phyloP scores from a whole-genome alignment of 2,113 vertebrate species.

The Zosterops pallidus region DNA sequence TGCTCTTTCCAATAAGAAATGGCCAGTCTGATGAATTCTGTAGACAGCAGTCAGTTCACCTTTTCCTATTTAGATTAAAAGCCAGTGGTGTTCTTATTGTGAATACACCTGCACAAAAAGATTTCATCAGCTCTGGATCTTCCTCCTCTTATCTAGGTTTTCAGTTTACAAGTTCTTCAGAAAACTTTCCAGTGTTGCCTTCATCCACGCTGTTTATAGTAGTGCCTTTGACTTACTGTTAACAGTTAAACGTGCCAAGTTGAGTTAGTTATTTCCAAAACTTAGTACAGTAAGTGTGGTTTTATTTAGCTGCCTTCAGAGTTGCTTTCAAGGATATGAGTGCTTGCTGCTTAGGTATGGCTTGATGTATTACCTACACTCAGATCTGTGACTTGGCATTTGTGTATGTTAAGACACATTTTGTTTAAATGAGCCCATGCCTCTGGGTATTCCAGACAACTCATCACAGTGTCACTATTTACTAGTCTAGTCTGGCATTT shows the following conservation, averaged over 20 bases:
- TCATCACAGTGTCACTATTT: neutral
- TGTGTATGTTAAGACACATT: neutral
- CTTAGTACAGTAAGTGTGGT: neutral
- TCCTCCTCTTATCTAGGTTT: neutral
- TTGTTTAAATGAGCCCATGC: neutral
- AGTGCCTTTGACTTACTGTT: neutral
- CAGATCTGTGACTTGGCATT: neutral
- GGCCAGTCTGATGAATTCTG: neutral
- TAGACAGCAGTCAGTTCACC: neutral
- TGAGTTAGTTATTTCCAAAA: neutral
- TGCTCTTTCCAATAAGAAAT: neutral
- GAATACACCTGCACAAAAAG: neutral
- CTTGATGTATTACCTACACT: neutral
- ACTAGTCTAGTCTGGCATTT: neutral
- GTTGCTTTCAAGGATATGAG: neutral
- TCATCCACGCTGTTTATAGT: neutral
- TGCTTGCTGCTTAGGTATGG: neutral
- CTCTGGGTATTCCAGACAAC: neutral
- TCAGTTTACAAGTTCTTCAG: neutral
- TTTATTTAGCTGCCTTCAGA: neutral
- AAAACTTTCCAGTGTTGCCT: neutral
- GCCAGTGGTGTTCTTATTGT: neutral
- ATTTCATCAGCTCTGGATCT: neutral
- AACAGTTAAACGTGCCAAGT: neutral
- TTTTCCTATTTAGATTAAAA: neutral